Base-by-base conservation (phyloP, 2,888 invertebrate genomes). In the Tachina lurida region DNA sequence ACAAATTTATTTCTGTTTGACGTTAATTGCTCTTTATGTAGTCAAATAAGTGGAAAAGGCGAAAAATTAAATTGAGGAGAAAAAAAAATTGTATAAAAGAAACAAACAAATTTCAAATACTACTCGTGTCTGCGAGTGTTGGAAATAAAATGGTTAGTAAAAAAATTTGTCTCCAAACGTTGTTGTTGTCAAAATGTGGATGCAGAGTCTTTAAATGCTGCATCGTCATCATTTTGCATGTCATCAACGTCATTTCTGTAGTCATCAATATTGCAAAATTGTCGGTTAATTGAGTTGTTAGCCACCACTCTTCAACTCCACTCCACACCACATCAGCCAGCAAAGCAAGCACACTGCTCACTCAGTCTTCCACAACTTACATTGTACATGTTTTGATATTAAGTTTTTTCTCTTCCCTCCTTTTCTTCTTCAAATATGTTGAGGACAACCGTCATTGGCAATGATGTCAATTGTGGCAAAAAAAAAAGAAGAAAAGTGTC, bases 281-380 rank as follows among this genome's bases (percentile, higher is more conserved):
- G 89, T 88, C 90, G 88, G 88, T 90, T 91, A 90, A 90, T 91
- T 90, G 90, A 90, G 90, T 91, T 90, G 91, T 90, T 89, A 87
- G 79, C 86, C 79, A 76, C 71, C 79, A 78, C 49, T 71, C 56
- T 79, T 8, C 45, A 31, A 49, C 49, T 49, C 52, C 47, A 49
- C 56, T 9, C 67, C 17, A 39, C 39, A 19, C 74, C 10, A 41
- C 43, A 41, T 22, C 19, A 63, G 31, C 19, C 13, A 22, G 8
- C 31, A 31, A 31, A 22, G 8, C 31, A 31, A 31, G 31, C 19
- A 22, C 19, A 43, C 19, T 45, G 13, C 10, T 41, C 62, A 41
- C 7, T n/a, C 12, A 22, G 41, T 58, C 45, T 52, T 74, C 65
- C 56, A 56, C 39, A 22, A 56, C 58, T 19, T 19, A 47, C 31